A percentile compares a stretch with the other conserved stretches of the same genome.
Conservation (phyloP, 2,888 invertebrate genomes). For the Tachina fera region DNA sequence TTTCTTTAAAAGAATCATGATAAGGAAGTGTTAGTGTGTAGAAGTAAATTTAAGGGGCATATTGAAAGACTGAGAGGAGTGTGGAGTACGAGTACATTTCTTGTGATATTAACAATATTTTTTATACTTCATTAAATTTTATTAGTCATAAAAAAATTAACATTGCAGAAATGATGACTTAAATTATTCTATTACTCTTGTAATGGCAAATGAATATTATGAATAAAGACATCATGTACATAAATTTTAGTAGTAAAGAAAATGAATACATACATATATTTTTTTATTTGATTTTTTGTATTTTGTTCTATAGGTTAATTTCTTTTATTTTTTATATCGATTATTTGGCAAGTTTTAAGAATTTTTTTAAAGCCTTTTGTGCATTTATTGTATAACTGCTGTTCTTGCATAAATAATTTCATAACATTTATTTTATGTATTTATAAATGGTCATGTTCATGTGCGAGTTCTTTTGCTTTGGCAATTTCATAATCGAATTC, state of each 20-base stretch:
- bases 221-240: conserved; percentile 20
- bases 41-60: conserved; percentile 24
- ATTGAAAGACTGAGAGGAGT: not conserved
- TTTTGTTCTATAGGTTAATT: not conserved
- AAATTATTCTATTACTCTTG: conserved; percentile 41
- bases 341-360: not conserved
- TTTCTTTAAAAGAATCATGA: conserved; percentile 22
- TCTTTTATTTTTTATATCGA: not conserved
- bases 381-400: not conserved
- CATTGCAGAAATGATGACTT: conserved; percentile 33
- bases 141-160: conserved; percentile 67
- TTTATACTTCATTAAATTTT: conserved; percentile 70
- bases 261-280: no score
- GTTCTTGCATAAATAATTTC: not conserved
- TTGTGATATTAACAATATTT: conserved; percentile 51
- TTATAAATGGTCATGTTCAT: not conserved
- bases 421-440: conserved; percentile 8
- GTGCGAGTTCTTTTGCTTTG: not conserved
- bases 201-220: not conserved
- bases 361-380: not conserved
- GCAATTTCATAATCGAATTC: conserved; percentile 31
- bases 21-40: not conserved
- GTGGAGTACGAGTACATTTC: conserved; percentile 8
- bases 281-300: conserved; percentile 1
- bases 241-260: conserved; percentile 21